Conservation (phyloP, 2,888 invertebrate species). For the Slavum lentiscoides region DNA sequence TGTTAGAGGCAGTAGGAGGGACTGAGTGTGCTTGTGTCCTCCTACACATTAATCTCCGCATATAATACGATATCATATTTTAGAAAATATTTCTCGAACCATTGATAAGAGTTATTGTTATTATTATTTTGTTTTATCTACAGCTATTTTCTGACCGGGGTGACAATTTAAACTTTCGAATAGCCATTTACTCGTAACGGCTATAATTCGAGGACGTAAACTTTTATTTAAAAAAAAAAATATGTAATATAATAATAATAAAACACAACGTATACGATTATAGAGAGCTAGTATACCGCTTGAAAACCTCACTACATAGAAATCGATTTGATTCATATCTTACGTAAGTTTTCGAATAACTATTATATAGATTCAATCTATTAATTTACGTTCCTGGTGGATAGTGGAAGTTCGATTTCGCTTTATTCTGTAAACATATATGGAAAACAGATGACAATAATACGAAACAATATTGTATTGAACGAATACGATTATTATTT, state of each 20-base stretch:
- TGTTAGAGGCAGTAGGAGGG: too few relatives aligned
- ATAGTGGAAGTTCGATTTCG: not conserved
- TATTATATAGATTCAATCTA: not conserved
- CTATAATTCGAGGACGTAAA: not conserved
- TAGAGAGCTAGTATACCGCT: not conserved
- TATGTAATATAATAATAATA: not conserved
- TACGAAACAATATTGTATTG: not conserved
- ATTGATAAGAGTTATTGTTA: slow-evolving; percentile 9
- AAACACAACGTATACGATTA: not conserved
- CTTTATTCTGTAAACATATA: not conserved
- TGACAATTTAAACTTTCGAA: slow-evolving; percentile 18
- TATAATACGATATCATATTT: too few relatives aligned
- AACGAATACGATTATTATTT: too few relatives aligned
- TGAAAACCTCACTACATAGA: not conserved
- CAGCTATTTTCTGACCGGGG: not conserved
- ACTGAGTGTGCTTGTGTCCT: too few relatives aligned
- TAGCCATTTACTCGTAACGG: not conserved
- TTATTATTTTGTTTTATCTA: not conserved
- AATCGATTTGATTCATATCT: not conserved
- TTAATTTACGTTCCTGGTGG: not conserved
- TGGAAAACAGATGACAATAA: not conserved
- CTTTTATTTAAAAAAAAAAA: not conserved
- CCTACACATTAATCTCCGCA: too few relatives aligned
- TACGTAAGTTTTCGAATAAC: not conserved
- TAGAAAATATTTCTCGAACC: slow-evolving; percentile 5